Conservation (phyloP, 2,888 invertebrate species). For the Chydorus sphaericus region DNA sequence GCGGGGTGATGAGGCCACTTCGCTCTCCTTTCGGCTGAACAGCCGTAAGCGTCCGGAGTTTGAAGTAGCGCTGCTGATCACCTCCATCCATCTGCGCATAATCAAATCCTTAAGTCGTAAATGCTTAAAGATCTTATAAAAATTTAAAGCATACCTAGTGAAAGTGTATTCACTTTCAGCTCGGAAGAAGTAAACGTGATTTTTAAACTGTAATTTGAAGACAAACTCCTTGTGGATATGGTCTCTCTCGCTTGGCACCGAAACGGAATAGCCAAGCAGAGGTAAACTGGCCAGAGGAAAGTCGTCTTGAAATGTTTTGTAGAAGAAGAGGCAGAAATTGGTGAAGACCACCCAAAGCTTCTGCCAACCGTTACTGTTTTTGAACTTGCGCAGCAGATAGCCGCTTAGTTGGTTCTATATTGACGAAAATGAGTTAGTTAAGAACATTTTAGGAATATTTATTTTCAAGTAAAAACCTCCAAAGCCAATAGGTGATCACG, state of each 20-base stretch:
- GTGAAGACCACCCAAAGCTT: slow-evolving; percentile 97
- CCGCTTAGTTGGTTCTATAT: slow-evolving; percentile 79
- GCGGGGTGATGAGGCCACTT: slow-evolving; percentile 7
- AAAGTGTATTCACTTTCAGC: slow-evolving; percentile 91
- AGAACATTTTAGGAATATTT: no score
- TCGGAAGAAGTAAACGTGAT: slow-evolving; percentile 94
- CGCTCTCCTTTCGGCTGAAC: slow-evolving; percentile 29
- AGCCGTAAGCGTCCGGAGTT: slow-evolving; percentile 29
- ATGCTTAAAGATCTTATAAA: background rate
- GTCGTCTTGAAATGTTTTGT: slow-evolving; percentile 91
- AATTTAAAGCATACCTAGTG: slow-evolving; percentile 50
- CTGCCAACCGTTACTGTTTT: slow-evolving; percentile 98
- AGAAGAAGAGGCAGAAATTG: slow-evolving; percentile 91
- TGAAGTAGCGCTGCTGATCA: slow-evolving; percentile 63
- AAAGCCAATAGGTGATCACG: slow-evolving; percentile 56
- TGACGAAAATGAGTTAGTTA: no score
- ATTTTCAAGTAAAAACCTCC: slow-evolving; percentile 43
- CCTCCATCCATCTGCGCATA: slow-evolving; percentile 59
- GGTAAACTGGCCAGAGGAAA: slow-evolving; percentile 85
- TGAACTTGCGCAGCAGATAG: slow-evolving; percentile 89
- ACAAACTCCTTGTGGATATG: slow-evolving; percentile 89
- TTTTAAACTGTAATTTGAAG: slow-evolving; percentile 93
- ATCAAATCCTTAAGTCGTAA: slow-evolving; percentile 13
- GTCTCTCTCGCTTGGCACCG: slow-evolving; percentile 66
- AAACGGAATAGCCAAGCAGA: slow-evolving; percentile 78